These are phyloP conservation scores for Mythimna pallens DNA, from an alignment of 2,888 invertebrate species.

Conservation along the genomic window DNA sequence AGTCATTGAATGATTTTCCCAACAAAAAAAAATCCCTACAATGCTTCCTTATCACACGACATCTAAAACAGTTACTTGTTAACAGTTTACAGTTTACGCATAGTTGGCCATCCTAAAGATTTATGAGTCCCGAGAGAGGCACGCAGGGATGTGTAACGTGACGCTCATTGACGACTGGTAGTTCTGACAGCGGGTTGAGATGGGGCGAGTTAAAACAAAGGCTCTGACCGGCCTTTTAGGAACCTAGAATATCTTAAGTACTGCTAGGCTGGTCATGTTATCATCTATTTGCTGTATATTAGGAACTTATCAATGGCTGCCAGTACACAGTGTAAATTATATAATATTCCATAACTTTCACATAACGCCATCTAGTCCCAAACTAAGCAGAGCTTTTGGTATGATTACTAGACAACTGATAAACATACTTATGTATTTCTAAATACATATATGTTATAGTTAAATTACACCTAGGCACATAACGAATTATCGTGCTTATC, in stretches of 20 bases:
- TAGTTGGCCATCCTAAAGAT: conserved; percentile 11
- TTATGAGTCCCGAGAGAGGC: conserved; percentile 18
- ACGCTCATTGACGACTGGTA: conserved; percentile 21
- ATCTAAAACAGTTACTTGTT: conserved; percentile 18
- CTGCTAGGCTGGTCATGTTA: neutral
- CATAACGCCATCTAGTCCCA: too few species aligned
- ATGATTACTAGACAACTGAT: too few species aligned
- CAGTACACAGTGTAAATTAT: too few species aligned
- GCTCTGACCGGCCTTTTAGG: neutral
- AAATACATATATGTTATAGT: too few species aligned
- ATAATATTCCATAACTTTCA: too few species aligned
- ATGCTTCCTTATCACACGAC: neutral
- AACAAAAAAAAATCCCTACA: too few species aligned
- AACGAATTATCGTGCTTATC: too few species aligned
- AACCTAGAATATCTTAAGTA: neutral
- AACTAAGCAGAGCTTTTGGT: too few species aligned
- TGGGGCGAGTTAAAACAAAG: neutral
- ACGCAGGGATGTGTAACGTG: neutral
- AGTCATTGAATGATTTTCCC: too few species aligned
- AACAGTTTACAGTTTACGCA: conserved; percentile 34
- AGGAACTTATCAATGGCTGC: neutral
- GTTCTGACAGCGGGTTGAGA: conserved; percentile 27
- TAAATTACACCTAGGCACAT: too few species aligned
- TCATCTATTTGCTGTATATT: neutral
- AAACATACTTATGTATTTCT: too few species aligned